Evolutionary conservation across 2,113 vertebrate genomes (phyloP).

Genomic region (Saiga tatarica): DNA sequence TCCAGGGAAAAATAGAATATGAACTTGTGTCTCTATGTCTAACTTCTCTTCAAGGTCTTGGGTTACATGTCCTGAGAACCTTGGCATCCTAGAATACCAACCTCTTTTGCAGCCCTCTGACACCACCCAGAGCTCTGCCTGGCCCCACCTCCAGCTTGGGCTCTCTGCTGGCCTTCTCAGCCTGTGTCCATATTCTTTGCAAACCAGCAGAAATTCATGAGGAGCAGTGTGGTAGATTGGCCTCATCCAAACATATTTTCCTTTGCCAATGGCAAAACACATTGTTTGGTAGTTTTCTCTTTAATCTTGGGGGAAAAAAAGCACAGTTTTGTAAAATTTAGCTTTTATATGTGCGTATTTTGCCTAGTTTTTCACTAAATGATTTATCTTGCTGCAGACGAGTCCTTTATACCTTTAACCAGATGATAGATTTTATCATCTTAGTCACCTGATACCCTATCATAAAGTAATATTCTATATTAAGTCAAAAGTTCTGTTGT

Average conservation of each 20-base stretch:
- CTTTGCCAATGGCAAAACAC: not conserved
- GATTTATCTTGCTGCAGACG: not conserved
- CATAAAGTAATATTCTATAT: not conserved
- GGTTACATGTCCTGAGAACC: too few relatives aligned
- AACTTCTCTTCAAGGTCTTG: not conserved
- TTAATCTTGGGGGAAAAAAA: not conserved
- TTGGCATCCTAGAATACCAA: too few relatives aligned
- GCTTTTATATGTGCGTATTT: not conserved
- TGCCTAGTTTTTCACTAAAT: not conserved
- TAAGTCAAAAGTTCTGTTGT: not conserved
- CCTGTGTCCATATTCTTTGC: not conserved
- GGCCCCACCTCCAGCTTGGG: fast-evolving
- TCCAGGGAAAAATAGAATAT: not conserved
- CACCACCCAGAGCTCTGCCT: too few relatives aligned
- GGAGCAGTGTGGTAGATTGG: fast-evolving
- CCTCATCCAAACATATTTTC: not conserved
- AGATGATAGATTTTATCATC: not conserved
- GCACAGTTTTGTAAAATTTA: not conserved
- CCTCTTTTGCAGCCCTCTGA: fast-evolving
- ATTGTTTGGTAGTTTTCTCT: not conserved
- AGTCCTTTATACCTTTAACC: not conserved
- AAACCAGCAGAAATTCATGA: not conserved
- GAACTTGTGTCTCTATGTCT: not conserved
- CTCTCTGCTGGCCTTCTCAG: not conserved
- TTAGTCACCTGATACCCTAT: not conserved